Conservation (phyloP, 2,888 invertebrate species). For the Odontomyia ornata region DNA sequence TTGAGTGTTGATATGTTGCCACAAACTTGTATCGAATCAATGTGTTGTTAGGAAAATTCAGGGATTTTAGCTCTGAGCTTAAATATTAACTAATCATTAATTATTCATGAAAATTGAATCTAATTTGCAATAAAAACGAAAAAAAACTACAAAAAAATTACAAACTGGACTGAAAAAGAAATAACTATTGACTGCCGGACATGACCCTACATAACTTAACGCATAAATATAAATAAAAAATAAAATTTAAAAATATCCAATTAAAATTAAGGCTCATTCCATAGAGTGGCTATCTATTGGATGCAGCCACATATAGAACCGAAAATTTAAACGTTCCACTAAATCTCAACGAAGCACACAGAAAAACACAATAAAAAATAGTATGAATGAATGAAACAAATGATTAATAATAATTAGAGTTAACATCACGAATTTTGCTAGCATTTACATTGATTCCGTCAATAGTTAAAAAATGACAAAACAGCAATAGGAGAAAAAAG, state of each 20-base stretch:
- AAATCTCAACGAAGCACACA: too few relatives aligned
- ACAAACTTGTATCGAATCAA: constrained; percentile 32
- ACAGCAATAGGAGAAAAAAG: constrained; percentile 50
- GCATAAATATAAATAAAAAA: not conserved
- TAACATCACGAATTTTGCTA: constrained; percentile 40
- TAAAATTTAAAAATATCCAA: not conserved
- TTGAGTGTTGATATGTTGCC: constrained; percentile 61
- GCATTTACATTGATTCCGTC: constrained; percentile 35
- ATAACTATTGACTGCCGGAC: too few relatives aligned
- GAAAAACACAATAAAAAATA: too few relatives aligned
- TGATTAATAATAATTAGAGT: not conserved
- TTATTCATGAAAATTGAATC: not conserved
- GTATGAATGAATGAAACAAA: too few relatives aligned
- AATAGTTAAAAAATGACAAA: constrained; percentile 6
- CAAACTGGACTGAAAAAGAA: too few relatives aligned
- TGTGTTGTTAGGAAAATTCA: constrained; percentile 47
- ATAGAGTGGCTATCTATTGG: too few relatives aligned
- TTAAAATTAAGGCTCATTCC: not conserved
- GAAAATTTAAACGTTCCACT: too few relatives aligned
- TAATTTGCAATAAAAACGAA: not conserved
- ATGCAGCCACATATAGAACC: too few relatives aligned
- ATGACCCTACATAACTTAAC: not conserved
- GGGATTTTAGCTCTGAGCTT: constrained; percentile 41
- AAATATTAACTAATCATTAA: not conserved
- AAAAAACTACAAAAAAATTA: too few relatives aligned